A percentile compares a stretch with the other conserved stretches of the same genome.
These are phyloP conservation scores for Dolichallabes microphthalmus DNA, from an alignment of 2,113 vertebrate species.

Conservation along the genomic window DNA sequence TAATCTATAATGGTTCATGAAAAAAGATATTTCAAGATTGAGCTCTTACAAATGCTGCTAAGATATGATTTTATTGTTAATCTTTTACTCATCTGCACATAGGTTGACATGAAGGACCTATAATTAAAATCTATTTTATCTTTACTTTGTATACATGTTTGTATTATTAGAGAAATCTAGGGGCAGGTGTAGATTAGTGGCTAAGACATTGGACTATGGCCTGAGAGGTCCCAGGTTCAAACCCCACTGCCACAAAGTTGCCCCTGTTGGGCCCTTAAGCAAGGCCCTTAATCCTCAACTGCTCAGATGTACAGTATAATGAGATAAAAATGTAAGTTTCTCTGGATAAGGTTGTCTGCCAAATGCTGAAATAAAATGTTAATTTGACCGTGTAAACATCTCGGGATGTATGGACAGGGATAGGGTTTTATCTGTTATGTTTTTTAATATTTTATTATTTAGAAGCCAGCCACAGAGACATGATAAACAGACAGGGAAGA, in stretches of 20 bases:
- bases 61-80: background rate
- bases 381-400: background rate
- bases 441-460: conserved; percentile 21
- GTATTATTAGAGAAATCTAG: too few relatives aligned
- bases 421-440: background rate
- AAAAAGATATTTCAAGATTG: background rate
- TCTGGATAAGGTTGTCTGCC: too few relatives aligned
- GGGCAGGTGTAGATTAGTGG: too few relatives aligned
- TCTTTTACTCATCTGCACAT: background rate
- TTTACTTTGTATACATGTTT: background rate
- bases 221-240: too few relatives aligned
- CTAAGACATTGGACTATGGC: too few relatives aligned
- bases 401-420: background rate
- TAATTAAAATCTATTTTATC: background rate
- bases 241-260: too few relatives aligned
- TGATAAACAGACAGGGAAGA: background rate
- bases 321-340: too few relatives aligned
- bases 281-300: too few relatives aligned
- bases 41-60: background rate
- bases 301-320: too few relatives aligned
- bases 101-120: background rate
- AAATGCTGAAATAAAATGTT: too few relatives aligned
- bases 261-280: too few relatives aligned
- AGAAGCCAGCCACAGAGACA: too few relatives aligned
- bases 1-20: background rate